Percentiles rank a stretch among this genome's conserved stretches.
phyloP scores from a whole-genome alignment of 2,888 invertebrate species.

The Cosmopolites sordidus region DNA sequence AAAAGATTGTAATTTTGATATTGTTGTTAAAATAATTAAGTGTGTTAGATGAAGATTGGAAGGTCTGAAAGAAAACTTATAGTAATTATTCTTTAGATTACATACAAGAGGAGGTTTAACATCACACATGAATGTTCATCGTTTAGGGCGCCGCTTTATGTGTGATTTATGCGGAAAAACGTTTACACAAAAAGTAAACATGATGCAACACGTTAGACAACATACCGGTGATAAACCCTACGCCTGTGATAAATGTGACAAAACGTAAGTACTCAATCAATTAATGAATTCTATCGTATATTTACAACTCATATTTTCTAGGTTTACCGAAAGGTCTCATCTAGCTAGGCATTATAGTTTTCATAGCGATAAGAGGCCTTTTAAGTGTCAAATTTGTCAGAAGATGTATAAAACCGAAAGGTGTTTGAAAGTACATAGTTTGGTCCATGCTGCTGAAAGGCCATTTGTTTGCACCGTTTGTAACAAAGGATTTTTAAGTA shows the following conservation, averaged over 20 bases:
- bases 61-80: slow-evolving; percentile 6
- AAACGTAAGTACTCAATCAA: slow-evolving; percentile 47
- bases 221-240: slow-evolving; percentile 51
- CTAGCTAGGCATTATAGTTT: slow-evolving; percentile 47
- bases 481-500: slow-evolving; percentile 57
- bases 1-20: no score
- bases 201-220: slow-evolving; percentile 50
- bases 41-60: slow-evolving; percentile 10
- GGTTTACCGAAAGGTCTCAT: slow-evolving; percentile 49
- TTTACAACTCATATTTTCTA: no score
- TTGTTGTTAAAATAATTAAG: no score
- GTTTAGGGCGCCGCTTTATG: slow-evolving; percentile 46
- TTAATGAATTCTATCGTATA: no score
- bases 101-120: slow-evolving; percentile 48
- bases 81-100: slow-evolving; percentile 36
- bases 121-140: slow-evolving; percentile 49
- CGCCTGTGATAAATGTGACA: slow-evolving; percentile 52
- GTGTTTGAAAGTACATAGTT: slow-evolving; percentile 55
- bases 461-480: slow-evolving; percentile 55
- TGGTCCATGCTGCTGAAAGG: slow-evolving; percentile 53
- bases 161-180: slow-evolving; percentile 57
- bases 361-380: slow-evolving; percentile 47
- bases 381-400: slow-evolving; percentile 50
- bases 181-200: slow-evolving; percentile 54
- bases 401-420: slow-evolving; percentile 57